These are phyloP conservation scores for Pterostichus madidus DNA, from an alignment of 2,888 invertebrate species.

Conservation along the genomic window DNA sequence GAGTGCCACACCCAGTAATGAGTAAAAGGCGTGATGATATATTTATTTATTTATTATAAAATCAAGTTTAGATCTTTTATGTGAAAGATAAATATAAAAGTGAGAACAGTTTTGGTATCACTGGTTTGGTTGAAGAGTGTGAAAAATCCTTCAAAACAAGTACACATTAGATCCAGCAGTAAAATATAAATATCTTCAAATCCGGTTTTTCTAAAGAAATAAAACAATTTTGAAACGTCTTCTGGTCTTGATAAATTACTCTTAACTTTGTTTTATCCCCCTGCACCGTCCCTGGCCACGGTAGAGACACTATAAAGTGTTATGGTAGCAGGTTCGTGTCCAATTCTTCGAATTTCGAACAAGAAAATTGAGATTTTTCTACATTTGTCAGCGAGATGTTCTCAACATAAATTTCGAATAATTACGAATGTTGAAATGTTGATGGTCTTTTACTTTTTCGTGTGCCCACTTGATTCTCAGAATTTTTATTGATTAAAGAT, in stretches of 20 bases:
- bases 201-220: constrained; percentile 49
- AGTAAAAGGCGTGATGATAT: too few relatives aligned
- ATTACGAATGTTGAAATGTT: constrained; percentile 57
- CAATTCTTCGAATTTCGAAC: constrained; percentile 59
- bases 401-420: constrained; percentile 51
- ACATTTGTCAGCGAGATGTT: constrained; percentile 53
- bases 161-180: constrained; percentile 49
- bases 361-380: constrained; percentile 58
- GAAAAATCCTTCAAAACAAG: constrained; percentile 55
- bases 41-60: too few relatives aligned
- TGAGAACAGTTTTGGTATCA: constrained; percentile 10
- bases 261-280: constrained; percentile 28
- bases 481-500: constrained; percentile 62
- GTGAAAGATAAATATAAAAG: too few relatives aligned
- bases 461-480: constrained; percentile 39
- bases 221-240: constrained; percentile 44
- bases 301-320: constrained; percentile 31
- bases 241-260: constrained; percentile 57
- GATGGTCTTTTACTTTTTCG: constrained; percentile 41
- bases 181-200: constrained; percentile 51
- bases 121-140: constrained; percentile 26
- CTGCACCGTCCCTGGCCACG: constrained; percentile 17
- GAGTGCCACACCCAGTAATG: too few relatives aligned
- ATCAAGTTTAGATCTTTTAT: too few relatives aligned
- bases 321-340: constrained; percentile 61